These are phyloP conservation scores for Virgularia gustaviana DNA, from an alignment of 92 coral and sea anemone genomes.

Conservation along the genomic window DNA sequence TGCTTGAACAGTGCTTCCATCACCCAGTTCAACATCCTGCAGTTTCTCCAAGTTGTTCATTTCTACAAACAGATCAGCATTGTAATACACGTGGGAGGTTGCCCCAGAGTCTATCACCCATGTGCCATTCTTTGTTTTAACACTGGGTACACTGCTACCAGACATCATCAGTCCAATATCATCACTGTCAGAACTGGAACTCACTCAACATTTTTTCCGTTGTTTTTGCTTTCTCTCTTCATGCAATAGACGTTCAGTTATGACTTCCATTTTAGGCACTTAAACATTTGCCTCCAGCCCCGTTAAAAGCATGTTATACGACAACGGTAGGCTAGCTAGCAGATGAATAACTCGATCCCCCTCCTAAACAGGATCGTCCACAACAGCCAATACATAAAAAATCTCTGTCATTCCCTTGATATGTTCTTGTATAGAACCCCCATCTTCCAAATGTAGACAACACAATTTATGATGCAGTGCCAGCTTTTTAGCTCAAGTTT, in stretches of 20 bases:
- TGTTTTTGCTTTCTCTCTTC: conserved; percentile 54
- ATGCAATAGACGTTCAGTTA: conserved; percentile 21
- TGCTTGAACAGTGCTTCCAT: conserved; percentile 46
- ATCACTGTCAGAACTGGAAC: conserved; percentile 58
- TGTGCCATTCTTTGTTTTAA: conserved; percentile 2
- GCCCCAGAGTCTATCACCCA: conserved; percentile 61
- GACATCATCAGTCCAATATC: conserved; percentile 34
- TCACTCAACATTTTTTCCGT: conserved; percentile 22
- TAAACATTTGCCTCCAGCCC: conserved; percentile 54
- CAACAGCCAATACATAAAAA: conserved; percentile 36
- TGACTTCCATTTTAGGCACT: conserved; percentile 29
- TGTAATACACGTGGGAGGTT: conserved; percentile 56
- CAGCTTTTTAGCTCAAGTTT: conserved; percentile 50
- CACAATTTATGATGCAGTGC: conserved; percentile 46
- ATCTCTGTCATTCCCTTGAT: conserved; percentile 49
- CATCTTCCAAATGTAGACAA: conserved; percentile 29
- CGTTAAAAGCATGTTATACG: conserved; percentile 58
- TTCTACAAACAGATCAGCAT: conserved; percentile 43
- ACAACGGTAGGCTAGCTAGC: conserved; percentile 56
- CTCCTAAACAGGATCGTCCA: conserved; percentile 48
- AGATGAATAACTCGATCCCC: conserved; percentile 53
- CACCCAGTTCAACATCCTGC: conserved; percentile 46
- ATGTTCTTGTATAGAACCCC: conserved; percentile 47
- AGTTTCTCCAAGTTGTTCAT: conserved; percentile 40
- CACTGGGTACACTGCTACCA: conserved; percentile 30